A percentile compares a stretch with the other conserved stretches of the same genome.
These are phyloP conservation scores for Cyclophora punctaria DNA, from an alignment of 2,888 invertebrate genomes.

Conservation along the genomic window DNA sequence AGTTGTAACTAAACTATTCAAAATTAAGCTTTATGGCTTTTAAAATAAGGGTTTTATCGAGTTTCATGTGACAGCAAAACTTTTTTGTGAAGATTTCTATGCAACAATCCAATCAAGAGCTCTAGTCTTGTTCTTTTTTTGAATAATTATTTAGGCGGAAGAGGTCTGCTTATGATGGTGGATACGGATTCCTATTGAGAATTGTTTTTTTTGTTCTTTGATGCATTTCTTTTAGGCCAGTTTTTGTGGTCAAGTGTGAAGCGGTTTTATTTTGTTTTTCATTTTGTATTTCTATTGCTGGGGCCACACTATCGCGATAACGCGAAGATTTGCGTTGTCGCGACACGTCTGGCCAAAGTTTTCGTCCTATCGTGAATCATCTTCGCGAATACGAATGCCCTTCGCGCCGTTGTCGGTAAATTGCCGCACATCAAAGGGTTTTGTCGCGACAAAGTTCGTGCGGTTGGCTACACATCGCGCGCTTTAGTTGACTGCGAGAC, in stretches of 20 bases:
- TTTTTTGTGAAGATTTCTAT: conserved; percentile 4
- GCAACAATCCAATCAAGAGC: conserved; percentile 23
- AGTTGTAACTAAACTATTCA: not conserved
- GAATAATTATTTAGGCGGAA: not conserved
- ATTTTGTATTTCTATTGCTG: not conserved
- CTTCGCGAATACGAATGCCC: too few relatives aligned
- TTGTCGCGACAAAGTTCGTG: too few relatives aligned
- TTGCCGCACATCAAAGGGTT: too few relatives aligned
- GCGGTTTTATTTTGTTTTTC: not conserved
- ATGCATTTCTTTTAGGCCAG: conserved; percentile 24
- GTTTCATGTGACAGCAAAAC: conserved; percentile 1
- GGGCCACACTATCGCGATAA: too few relatives aligned
- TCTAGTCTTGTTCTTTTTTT: not conserved
- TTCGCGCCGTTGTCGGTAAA: too few relatives aligned
- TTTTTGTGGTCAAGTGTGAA: conserved; percentile 9
- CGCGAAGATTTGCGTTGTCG: too few relatives aligned
- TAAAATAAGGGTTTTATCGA: conserved; percentile 4
- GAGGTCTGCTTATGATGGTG: conserved; percentile 21
- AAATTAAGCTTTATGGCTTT: conserved; percentile 24
- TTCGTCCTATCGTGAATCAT: too few relatives aligned
- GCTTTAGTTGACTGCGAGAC: too few relatives aligned
- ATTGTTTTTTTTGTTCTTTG: conserved; percentile 28
- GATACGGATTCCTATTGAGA: conserved; percentile 29
- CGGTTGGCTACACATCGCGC: too few relatives aligned
- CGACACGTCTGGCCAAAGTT: too few relatives aligned